Base-by-base conservation (phyloP, 2,888 invertebrate genomes). In the Drosophila infuscata region DNA sequence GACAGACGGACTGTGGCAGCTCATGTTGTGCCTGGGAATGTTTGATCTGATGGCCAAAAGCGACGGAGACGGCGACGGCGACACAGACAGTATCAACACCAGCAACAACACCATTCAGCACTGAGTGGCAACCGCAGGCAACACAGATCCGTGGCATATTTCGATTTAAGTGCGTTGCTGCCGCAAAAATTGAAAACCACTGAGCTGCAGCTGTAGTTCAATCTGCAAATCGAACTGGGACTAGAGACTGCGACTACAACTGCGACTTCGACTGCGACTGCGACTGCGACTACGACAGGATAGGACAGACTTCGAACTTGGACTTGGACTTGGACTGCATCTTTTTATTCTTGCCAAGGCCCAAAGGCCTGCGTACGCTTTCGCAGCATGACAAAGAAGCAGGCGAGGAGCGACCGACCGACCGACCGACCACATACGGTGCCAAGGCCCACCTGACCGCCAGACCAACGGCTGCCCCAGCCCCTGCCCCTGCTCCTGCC, bases 11-110 rank as follows among this genome's bases (percentile, higher is more conserved):
- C 57, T 51, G 20, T 68, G 60, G 70, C 46, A 59, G 61, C 53
- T 51, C 46, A 38, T 61, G 48, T 32, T 48, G 52, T 59, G 61
- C 64, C 52, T 82, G 79, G 60, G 79, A 78, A 79, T 73, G 82
- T 81, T 82, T 73, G 82, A 81, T 81, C 79, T 73, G 79, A 69
- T 78, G 78, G 78, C 81, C 81, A 73, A 79, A 79, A 72, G 78
- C 78, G 74, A 81, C 68, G 82, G 68, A 79, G 74, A 73, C 78
- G 69, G 74, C 63, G 74, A 73, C 78, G 69, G 74, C 63, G 63
- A 62, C 79, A 77, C n/a, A 46, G 46, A 46, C 46, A 46, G 46
- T 46, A 46, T 46, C 46, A 46, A 46, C 46, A 46, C 46, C 79
- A 60, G n/a, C 59, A 61, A 54, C 54, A 77, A 43, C 72, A 71